These are phyloP conservation scores for Coracias cyanogaster DNA, from an alignment of 2,797 vertebrate genomes.

Conservation along the genomic window DNA sequence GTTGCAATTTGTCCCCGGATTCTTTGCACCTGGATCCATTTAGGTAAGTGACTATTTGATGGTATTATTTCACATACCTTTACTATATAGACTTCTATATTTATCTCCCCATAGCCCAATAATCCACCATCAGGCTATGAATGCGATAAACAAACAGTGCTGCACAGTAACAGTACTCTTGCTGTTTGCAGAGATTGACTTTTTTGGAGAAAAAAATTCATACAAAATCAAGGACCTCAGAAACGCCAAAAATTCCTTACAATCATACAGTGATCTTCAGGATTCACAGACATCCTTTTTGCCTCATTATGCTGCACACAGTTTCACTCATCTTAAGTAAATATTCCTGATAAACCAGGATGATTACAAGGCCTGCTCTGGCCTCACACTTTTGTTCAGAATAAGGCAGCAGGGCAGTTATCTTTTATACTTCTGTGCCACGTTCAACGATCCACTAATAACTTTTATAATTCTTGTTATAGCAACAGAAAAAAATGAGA, in stretches of 20 bases:
- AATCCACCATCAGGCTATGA: neutral
- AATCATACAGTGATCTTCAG: neutral
- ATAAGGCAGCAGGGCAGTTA: neutral
- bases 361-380: neutral
- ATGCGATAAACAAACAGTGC: fast-evolving
- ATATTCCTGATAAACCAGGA: neutral
- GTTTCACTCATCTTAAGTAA: neutral
- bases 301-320: fast-evolving
- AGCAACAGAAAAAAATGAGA: neutral
- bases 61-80: neutral
- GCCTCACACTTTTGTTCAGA: neutral
- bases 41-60: neutral
- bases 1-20: neutral
- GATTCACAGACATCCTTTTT: neutral
- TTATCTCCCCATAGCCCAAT: neutral
- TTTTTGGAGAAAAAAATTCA: neutral
- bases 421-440: neutral
- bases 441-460: neutral
- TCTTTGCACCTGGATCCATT: neutral
- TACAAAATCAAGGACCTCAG: neutral
- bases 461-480: neutral
- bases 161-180: neutral
- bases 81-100: neutral
- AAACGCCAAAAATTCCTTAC: neutral
- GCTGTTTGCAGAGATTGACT: neutral